phyloP scores from a whole-genome alignment of 1,140 invertebrate species.

The Drosophila grimshawi region DNA sequence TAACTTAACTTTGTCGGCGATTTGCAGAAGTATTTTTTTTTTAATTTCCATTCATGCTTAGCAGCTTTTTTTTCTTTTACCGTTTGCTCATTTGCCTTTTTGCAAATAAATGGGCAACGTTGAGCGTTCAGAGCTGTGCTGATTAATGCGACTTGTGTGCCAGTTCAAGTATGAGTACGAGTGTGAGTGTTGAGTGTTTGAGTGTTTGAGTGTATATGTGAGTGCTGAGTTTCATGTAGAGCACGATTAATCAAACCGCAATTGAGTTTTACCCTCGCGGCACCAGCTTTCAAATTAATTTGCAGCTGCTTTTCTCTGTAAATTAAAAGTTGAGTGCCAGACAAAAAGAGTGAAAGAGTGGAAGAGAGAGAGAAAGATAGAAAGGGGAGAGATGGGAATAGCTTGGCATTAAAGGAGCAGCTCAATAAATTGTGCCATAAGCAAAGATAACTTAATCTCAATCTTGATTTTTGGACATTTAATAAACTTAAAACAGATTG shows the following conservation, averaged over 20 bases:
- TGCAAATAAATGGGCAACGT: constrained; percentile 79
- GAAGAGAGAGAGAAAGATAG: neutral
- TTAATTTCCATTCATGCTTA: constrained; percentile 25
- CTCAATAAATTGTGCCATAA: neutral
- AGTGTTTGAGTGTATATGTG: constrained; percentile 13
- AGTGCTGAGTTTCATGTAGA: constrained; percentile 41
- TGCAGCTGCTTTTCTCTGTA: constrained; percentile 50
- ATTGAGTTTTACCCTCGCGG: constrained; percentile 48
- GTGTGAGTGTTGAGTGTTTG: constrained; percentile 1
- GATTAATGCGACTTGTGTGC: constrained; percentile 73
- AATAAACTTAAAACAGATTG: constrained; percentile 75
- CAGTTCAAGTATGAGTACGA: constrained; percentile 22
- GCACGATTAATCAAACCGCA: constrained; percentile 77
- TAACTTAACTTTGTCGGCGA: constrained; percentile 74
- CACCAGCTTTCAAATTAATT: constrained; percentile 67
- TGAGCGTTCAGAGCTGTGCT: constrained; percentile 53
- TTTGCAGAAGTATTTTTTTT: constrained; percentile 70
- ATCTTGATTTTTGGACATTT: constrained; percentile 73
- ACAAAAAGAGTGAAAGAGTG: neutral
- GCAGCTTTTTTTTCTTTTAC: constrained; percentile 32
- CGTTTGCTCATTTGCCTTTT: constrained; percentile 69
- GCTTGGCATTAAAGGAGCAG: neutral
- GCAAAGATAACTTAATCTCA: constrained; percentile 33
- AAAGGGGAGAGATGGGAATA: neutral
- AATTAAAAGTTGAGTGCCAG: constrained; percentile 62